A percentile compares a stretch with the other conserved stretches of the same genome.
Conservation (phyloP, 2,797 vertebrate species). For the Alexandromys oeconomus region DNA sequence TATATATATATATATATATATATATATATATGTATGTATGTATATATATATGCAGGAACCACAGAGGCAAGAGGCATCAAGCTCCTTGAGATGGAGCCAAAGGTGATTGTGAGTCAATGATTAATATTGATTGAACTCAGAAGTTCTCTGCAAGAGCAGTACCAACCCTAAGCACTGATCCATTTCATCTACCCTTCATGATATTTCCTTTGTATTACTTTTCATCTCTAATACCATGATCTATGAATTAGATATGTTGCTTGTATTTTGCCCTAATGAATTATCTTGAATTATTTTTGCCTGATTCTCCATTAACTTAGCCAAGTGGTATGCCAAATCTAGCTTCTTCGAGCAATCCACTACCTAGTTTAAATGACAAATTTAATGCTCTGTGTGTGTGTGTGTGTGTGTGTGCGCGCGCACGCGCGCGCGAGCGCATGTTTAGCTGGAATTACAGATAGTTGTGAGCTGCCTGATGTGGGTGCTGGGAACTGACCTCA, state of each 20-base stretch:
- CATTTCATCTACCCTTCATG: not conserved
- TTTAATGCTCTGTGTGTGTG: not conserved
- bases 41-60: not conserved
- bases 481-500: not conserved
- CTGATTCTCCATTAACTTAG: not conserved
- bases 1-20: not conserved
- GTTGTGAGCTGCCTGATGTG: not conserved
- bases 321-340: not conserved
- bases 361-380: not conserved
- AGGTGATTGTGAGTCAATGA: not conserved
- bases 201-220: not conserved
- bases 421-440: fast-evolving
- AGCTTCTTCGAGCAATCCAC: not conserved
- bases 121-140: not conserved
- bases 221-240: not conserved
- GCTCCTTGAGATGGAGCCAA: not conserved
- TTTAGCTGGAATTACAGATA: not conserved
- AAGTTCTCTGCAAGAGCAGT: not conserved
- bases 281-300: not conserved
- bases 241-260: not conserved
- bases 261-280: not conserved
- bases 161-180: not conserved
- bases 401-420: not conserved
- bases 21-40: not conserved
- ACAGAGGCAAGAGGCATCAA: not conserved